Evolutionary conservation across 1,140 invertebrate species (phyloP).

Genomic region (Eumaeus atala): DNA sequence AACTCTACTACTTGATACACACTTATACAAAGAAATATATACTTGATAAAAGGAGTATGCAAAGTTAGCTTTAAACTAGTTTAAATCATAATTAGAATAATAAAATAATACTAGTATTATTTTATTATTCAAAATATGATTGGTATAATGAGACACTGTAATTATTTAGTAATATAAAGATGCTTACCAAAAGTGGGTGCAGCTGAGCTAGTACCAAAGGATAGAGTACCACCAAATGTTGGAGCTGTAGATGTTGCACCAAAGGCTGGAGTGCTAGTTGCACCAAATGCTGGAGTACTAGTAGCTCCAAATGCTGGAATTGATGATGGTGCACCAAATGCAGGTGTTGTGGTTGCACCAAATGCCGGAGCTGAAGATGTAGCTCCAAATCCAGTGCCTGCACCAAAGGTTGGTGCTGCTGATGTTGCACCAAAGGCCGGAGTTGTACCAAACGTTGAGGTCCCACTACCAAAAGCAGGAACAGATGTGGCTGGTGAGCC

Average conservation of each 20-base stretch:
- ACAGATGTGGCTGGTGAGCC: slow-evolving; percentile 44
- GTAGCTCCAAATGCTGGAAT: slow-evolving; percentile 32
- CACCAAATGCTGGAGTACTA: slow-evolving; percentile 26
- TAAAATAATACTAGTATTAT: too few species aligned
- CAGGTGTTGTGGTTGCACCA: slow-evolving; percentile 33
- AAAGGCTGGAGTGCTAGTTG: slow-evolving; percentile 39
- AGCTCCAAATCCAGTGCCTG: slow-evolving; percentile 35
- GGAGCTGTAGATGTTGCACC: slow-evolving; percentile 27
- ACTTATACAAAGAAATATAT: too few species aligned
- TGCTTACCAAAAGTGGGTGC: slow-evolving; percentile 28
- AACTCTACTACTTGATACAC: too few species aligned
- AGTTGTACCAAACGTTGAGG: slow-evolving; percentile 36
- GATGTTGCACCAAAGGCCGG: slow-evolving; percentile 34
- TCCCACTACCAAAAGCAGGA: slow-evolving; percentile 39
- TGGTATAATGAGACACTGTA: too few species aligned
- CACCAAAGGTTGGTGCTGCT: slow-evolving; percentile 39
- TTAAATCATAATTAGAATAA: background rate
- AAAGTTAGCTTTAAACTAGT: background rate
- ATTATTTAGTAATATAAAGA: background rate
- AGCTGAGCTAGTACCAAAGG: slow-evolving; percentile 20
- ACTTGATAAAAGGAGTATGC: background rate
- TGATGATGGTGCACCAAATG: slow-evolving; percentile 30
- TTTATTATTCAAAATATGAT: too few species aligned
- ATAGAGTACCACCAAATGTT: slow-evolving; percentile 26
- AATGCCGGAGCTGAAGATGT: slow-evolving; percentile 33